These are phyloP conservation scores for Amitus sp. DNA, from an alignment of 2,888 invertebrate genomes.

Conservation along the genomic window DNA sequence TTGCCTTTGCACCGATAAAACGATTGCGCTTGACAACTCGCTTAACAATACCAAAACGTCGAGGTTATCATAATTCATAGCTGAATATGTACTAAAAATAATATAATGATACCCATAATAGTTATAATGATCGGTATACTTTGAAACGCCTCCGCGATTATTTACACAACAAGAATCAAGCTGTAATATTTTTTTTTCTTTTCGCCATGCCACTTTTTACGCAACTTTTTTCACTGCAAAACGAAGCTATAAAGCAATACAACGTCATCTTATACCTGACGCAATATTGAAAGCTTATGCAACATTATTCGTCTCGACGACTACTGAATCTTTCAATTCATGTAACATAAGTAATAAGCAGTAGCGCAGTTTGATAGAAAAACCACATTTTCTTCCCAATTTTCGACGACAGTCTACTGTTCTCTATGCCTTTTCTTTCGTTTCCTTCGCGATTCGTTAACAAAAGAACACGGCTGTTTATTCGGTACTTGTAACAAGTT, in stretches of 20 bases:
- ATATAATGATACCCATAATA: constrained; percentile 25
- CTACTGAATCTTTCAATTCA: too few species aligned
- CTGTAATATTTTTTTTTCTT: not conserved
- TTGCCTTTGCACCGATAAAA: too few species aligned
- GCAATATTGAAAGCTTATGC: not conserved
- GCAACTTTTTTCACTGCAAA: not conserved
- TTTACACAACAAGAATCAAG: constrained; percentile 52
- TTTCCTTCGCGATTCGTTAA: not conserved
- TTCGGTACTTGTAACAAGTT: constrained; percentile 58
- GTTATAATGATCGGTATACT: constrained; percentile 47
- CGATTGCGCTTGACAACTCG: not conserved
- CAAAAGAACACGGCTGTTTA: constrained; percentile 40
- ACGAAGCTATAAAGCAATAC: not conserved
- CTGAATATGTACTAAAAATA: constrained; percentile 27
- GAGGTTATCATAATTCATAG: constrained; percentile 6
- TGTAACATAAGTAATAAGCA: too few species aligned
- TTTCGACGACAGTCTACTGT: constrained; percentile 3
- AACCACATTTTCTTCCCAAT: not conserved
- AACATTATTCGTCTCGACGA: not conserved
- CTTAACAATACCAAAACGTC: constrained; percentile 2
- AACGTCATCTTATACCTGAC: not conserved
- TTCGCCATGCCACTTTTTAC: constrained; percentile 22
- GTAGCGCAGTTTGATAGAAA: not conserved
- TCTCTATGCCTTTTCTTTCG: not conserved
- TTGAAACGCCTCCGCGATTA: constrained; percentile 54